Evolutionary conservation across 2,797 vertebrate species (phyloP), one percentile per base, ranked within the genome.

Genomic region (Sebastes umbrosus): DNA sequence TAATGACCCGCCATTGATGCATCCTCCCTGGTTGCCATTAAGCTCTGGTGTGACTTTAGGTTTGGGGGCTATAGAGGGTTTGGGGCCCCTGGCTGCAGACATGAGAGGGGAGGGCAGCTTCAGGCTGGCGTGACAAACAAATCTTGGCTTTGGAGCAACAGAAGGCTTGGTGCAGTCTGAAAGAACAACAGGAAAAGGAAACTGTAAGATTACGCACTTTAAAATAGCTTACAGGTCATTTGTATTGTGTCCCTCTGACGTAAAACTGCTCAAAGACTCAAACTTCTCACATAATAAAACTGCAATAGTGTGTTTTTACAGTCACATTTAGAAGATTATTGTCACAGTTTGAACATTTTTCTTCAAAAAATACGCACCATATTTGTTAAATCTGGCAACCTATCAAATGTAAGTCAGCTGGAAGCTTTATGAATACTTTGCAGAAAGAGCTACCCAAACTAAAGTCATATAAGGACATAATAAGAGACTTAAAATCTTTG

Each of bases 21-120:
- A 96, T 59, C 91, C 94, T 87, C 91, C 95, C 75, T 94, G 86
- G 88, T 82, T 94, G 76, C 95, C 95, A 60, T 97, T 96, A 0
- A 88, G 68, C 73, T 96, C 93, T 62, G 83, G 69, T 14, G 93
- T 90, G 81, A 97, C 92, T 93, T 95, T 97, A 77, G 97, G 97
- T 94, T 99, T 99, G 0, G 97, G 97, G 85, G 97, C 96, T 5
- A 98, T 94, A 25, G 95, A 96, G 77, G 97, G 97, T 88, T 98
- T 99, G 10, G 96, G 96, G 76, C 97, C 96, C 92, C 97, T 96
- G 64, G 95, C 92, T 94, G 95, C 89, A 84, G 96, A 94, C 84
- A 94, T 87, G 71, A 96, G 93, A 2, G 94, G 93, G 74, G 94
- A 94, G 81, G 94, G 93, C 73, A 95, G 95, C 89, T 92, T 96